Evolutionary conservation across 2,797 vertebrate species (phyloP).

Genomic region (Serranus cabrilla): DNA sequence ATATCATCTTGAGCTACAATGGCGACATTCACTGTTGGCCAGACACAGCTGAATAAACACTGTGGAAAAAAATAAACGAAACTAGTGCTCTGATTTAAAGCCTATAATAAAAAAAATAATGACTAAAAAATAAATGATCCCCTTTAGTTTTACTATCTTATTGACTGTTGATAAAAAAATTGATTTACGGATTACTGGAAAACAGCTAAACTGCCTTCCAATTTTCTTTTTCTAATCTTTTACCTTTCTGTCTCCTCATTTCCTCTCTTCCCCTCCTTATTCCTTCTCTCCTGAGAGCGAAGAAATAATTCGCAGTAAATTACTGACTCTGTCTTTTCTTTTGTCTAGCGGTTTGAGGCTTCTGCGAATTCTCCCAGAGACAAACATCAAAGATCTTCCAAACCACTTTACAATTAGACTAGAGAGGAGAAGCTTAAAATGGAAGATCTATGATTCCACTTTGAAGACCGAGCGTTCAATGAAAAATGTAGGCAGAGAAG

Average conservation of each 20-base stretch:
- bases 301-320: conserved; percentile 66
- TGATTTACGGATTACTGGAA: not conserved
- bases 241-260: not conserved
- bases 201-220: conserved; percentile 10
- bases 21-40: not conserved
- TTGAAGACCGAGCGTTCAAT: conserved; percentile 64
- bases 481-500: conserved; percentile 43
- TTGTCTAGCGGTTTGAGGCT: conserved; percentile 70
- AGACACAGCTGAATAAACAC: conserved; percentile 17
- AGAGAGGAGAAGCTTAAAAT: conserved; percentile 67
- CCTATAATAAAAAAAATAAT: conserved; percentile 6
- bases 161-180: conserved; percentile 27
- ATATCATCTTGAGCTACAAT: not conserved
- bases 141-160: conserved; percentile 4
- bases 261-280: not conserved
- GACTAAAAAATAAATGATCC: not conserved
- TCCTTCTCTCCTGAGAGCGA: conserved; percentile 32
- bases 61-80: not conserved
- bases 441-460: conserved; percentile 62
- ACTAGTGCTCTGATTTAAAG: conserved; percentile 4
- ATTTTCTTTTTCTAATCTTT: not conserved
- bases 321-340: conserved; percentile 61
- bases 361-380: conserved; percentile 67
- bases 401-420: conserved; percentile 79
- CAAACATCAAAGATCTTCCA: conserved; percentile 82